Conservation (phyloP, 2,797 vertebrate species). For the Pteronotus mesoamericanus region DNA sequence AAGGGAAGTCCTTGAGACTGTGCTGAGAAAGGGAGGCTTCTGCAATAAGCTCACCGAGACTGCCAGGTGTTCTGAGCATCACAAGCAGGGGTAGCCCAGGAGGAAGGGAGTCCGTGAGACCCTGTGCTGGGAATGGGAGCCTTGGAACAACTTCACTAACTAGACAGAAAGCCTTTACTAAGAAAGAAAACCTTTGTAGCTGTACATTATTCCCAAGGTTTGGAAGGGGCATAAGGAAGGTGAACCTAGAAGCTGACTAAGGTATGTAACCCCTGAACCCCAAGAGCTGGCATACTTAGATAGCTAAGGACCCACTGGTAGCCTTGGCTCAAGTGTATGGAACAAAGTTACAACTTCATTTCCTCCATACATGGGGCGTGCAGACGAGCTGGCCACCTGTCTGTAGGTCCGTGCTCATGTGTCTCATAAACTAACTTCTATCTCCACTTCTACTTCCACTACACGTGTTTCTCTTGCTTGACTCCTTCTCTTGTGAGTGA, state of each 20-base stretch:
- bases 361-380: neutral
- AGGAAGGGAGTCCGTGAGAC: neutral
- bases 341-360: neutral
- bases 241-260: neutral
- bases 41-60: neutral
- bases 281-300: neutral
- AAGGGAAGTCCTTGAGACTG: neutral
- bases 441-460: neutral
- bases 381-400: neutral
- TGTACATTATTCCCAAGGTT: neutral
- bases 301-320: neutral
- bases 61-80: neutral
- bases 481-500: neutral
- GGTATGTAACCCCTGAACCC: neutral
- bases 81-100: neutral
- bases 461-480: neutral
- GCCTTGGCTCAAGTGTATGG: neutral
- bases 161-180: neutral
- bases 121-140: neutral
- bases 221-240: neutral
- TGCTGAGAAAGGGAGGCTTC: neutral
- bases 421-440: neutral
- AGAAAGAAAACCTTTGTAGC: neutral
- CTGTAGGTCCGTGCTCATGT: neutral
- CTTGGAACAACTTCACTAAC: neutral